Evolutionary conservation across 1,140 invertebrate genomes (phyloP), one percentile per base, ranked within the genome.

Genomic region (Drosophila aff.): DNA sequence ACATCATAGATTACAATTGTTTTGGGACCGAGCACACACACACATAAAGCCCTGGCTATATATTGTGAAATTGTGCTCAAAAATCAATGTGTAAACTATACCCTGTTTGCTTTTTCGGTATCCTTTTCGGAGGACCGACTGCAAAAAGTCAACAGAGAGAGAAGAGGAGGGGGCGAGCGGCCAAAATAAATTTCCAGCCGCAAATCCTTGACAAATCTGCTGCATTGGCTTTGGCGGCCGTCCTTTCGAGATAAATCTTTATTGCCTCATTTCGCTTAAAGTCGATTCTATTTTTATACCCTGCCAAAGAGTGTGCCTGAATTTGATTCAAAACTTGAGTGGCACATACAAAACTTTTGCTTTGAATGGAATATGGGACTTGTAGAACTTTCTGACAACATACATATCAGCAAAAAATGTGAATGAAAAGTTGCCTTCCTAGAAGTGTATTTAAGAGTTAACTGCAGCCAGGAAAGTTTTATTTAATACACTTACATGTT

Each of bases 151-250:
- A 59, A 68, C 28, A 44, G 23, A 64, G 49, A 80, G 40, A 50
- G 63, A 55, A 53, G 55, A 65, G 62, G 49, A 10, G 50, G 31
- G 16, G 31, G 52, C 79, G 68, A 81, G 66, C 59, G 58, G 57
- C 73, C 53, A 89, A 89, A 79, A 87, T 89, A 87, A 87, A 89
- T 89, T 83, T 76, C 65, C 77, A 75, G 73, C 62, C 86, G 77
- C 84, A 87, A 87, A 87, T 89, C 84, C 84, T 81, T 87, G 84
- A 87, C 84, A 87, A 87, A 87, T 87, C 84, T 89, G 84, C 73
- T 81, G 84, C 84, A 89, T 87, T 86, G 83, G 71, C 62, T 85
- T 69, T 76, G 69, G 75, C 79, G 69, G 59, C 64, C 65, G 61
- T 83, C 57, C 64, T 59, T 67, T 61, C 36, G 26, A 89, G 77